Evolutionary conservation across 2,888 invertebrate genomes (phyloP).

Genomic region (Hypercompe scribonia): DNA sequence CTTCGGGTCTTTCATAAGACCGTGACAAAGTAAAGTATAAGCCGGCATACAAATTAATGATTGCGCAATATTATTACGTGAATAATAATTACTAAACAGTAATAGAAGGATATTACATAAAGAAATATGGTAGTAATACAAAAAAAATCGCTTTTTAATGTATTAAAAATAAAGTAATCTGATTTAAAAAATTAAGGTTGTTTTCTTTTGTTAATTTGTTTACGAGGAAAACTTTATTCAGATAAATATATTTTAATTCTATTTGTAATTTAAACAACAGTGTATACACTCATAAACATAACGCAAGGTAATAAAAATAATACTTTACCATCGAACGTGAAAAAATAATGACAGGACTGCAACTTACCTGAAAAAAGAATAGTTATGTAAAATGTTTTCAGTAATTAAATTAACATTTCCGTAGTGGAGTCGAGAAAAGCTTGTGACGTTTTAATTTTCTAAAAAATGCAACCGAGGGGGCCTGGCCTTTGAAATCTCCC

Average conservation of each 20-base stretch:
- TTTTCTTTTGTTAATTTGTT: too few relatives aligned
- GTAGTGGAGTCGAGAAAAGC: neutral
- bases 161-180: too few relatives aligned
- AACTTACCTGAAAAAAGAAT: constrained; percentile 12
- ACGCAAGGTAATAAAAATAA: neutral
- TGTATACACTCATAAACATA: neutral
- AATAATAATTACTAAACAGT: too few relatives aligned
- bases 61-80: neutral
- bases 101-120: too few relatives aligned
- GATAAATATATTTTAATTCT: neutral
- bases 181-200: too few relatives aligned
- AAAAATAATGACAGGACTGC: too few relatives aligned
- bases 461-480: neutral
- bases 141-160: too few relatives aligned
- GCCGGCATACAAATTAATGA: neutral
- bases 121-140: neutral
- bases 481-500: neutral
- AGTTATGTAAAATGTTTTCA: neutral
- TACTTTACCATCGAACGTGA: constrained; percentile 6
- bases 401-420: neutral
- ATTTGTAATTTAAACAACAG: neutral
- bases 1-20: neutral
- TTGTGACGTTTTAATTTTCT: neutral
- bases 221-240: too few relatives aligned
- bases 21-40: neutral